Conservation (phyloP, 2,797 vertebrate genomes). For the Myotis vivesi region DNA sequence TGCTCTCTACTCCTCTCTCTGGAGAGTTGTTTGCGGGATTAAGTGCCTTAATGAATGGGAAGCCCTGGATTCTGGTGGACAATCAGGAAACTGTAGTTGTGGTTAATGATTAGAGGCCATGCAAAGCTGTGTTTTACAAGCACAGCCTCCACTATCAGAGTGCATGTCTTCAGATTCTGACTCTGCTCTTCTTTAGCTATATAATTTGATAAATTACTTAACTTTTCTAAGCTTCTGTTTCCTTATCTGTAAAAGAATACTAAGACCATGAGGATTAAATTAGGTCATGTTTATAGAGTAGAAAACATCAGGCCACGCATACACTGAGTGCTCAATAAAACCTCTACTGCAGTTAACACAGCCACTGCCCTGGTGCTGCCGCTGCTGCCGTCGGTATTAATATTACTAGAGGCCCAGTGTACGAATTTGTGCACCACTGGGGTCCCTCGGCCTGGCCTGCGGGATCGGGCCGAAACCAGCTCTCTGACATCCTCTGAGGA, state of each 20-base stretch:
- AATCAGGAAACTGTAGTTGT: background rate
- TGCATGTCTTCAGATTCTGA: background rate
- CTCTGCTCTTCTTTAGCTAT: background rate
- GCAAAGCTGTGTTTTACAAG: background rate
- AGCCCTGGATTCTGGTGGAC: background rate
- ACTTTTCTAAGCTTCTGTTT: background rate
- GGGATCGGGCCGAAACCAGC: too few species aligned
- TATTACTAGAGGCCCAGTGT: too few species aligned
- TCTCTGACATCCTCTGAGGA: too few species aligned
- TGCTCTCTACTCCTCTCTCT: background rate
- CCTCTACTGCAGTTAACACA: background rate
- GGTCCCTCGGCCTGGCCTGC: too few species aligned
- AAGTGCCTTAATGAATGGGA: background rate
- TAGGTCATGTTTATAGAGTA: background rate
- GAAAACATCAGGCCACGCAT: background rate
- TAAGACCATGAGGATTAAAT: background rate
- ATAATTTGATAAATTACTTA: background rate
- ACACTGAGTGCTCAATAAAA: background rate
- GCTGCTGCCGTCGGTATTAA: background rate
- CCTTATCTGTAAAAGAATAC: conserved; percentile 51
- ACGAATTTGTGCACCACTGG: too few species aligned
- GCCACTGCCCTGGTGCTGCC: too few species aligned
- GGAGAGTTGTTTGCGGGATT: background rate
- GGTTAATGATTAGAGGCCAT: background rate
- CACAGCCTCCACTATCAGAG: background rate